phyloP scores from a whole-genome alignment of 1,140 invertebrate species.

The Zophobas morio region DNA sequence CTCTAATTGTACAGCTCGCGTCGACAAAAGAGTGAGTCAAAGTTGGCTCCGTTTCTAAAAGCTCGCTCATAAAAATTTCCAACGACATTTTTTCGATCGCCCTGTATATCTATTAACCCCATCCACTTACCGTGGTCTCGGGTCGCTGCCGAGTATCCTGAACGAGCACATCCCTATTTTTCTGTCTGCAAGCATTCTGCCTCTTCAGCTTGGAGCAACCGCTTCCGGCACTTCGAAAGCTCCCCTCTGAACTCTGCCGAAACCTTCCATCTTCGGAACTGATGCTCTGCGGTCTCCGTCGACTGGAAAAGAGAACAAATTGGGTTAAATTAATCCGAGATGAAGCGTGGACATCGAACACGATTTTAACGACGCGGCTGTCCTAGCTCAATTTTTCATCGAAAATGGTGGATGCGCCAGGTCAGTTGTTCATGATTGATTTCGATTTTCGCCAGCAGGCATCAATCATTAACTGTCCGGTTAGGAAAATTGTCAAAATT shows the following conservation, averaged over 20 bases:
- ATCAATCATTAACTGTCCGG: constrained; percentile 19
- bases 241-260: constrained; percentile 50
- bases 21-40: too few species aligned
- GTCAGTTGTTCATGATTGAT: constrained; percentile 27
- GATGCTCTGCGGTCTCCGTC: constrained; percentile 55
- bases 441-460: constrained; percentile 5
- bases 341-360: neutral
- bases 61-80: too few species aligned
- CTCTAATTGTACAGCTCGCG: too few species aligned
- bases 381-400: constrained; percentile 10
- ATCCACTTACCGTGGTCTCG: constrained; percentile 55
- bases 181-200: constrained; percentile 59
- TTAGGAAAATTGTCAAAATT: neutral
- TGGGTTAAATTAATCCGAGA: neutral
- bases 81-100: too few species aligned
- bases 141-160: constrained; percentile 42
- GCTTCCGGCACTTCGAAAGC: constrained; percentile 57
- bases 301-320: constrained; percentile 53
- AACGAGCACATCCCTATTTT: constrained; percentile 51
- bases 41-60: too few species aligned
- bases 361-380: neutral
- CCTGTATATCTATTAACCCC: neutral
- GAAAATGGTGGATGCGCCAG: constrained; percentile 37
- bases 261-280: constrained; percentile 56
- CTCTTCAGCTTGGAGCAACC: constrained; percentile 60